Percentiles rank a stretch among this genome's conserved stretches.
Evolutionary conservation across 1,140 invertebrate species (phyloP).

Genomic region (Aphelinus certus): DNA sequence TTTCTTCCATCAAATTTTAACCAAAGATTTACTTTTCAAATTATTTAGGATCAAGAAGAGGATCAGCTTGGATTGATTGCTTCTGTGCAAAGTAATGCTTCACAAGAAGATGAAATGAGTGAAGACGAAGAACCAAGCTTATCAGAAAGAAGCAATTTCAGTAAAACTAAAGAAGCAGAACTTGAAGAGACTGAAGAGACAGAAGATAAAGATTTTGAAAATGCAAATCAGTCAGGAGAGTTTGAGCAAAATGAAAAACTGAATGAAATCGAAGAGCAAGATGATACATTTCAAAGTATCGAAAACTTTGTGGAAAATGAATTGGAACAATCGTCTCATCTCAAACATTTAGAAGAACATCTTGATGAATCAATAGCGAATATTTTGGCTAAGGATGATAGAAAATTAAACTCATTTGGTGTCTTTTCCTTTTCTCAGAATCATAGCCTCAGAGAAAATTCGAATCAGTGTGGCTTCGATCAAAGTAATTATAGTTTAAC

Average conservation of each 20-base stretch:
- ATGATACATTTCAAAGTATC: conserved; percentile 53
- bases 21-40: too few species aligned
- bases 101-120: conserved; percentile 25
- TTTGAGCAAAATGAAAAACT: conserved; percentile 5
- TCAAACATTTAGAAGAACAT: too few species aligned
- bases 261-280: conserved; percentile 36
- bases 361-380: too few species aligned
- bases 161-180: too few species aligned
- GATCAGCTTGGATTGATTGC: neutral
- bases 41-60: conserved; percentile 8
- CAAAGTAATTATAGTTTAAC: neutral
- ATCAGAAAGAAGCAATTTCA: too few species aligned
- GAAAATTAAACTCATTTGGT: too few species aligned
- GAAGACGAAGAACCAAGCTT: conserved; percentile 28
- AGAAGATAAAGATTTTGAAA: neutral
- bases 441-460: too few species aligned
- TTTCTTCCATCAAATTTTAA: too few species aligned
- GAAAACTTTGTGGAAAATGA: conserved; percentile 37
- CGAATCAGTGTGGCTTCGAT: too few species aligned
- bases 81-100: neutral
- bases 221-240: neutral
- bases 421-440: too few species aligned
- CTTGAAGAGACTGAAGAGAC: too few species aligned
- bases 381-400: too few species aligned
- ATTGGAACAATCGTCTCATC: neutral